These are phyloP conservation scores for Drosophila prostipennis DNA, from an alignment of 2,888 invertebrate species.

Conservation along the genomic window DNA sequence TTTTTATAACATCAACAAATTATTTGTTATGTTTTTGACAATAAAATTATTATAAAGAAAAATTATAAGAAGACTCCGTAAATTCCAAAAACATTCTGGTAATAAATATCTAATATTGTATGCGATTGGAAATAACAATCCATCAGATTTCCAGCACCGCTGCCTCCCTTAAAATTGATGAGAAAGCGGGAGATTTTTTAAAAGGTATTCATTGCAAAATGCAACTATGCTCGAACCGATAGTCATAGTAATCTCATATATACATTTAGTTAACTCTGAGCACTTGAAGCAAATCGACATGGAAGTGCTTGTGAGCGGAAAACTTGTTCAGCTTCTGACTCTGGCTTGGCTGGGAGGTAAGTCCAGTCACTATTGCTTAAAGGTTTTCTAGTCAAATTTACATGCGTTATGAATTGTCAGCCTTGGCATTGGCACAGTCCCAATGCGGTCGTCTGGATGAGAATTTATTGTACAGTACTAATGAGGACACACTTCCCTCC, in stretches of 20 bases:
- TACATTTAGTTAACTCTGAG: constrained; percentile 13
- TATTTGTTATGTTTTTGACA: too few species aligned
- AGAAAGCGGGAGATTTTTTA: constrained; percentile 2
- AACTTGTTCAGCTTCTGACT: constrained; percentile 43
- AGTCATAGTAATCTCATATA: background rate
- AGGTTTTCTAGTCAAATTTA: background rate
- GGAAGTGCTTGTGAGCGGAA: constrained; percentile 24
- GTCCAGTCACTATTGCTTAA: background rate
- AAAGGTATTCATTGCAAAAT: background rate
- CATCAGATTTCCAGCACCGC: too few species aligned
- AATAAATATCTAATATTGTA: too few species aligned
- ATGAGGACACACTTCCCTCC: constrained; percentile 41
- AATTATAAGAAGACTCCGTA: too few species aligned
- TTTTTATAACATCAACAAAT: too few species aligned
- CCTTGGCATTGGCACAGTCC: background rate
- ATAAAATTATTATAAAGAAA: too few species aligned
- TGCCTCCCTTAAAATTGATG: too few species aligned
- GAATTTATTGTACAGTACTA: constrained; percentile 38
- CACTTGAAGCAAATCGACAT: constrained; percentile 32
- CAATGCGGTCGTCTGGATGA: constrained; percentile 57
- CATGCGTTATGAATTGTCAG: background rate
- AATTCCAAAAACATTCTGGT: too few species aligned
- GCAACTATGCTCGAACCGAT: background rate
- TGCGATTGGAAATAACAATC: too few species aligned
- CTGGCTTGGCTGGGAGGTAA: constrained; percentile 40